A percentile compares a stretch with the other conserved stretches of the same genome.
phyloP scores from a whole-genome alignment of 2,797 vertebrate genomes.

The Pseudomugil tenellus region DNA sequence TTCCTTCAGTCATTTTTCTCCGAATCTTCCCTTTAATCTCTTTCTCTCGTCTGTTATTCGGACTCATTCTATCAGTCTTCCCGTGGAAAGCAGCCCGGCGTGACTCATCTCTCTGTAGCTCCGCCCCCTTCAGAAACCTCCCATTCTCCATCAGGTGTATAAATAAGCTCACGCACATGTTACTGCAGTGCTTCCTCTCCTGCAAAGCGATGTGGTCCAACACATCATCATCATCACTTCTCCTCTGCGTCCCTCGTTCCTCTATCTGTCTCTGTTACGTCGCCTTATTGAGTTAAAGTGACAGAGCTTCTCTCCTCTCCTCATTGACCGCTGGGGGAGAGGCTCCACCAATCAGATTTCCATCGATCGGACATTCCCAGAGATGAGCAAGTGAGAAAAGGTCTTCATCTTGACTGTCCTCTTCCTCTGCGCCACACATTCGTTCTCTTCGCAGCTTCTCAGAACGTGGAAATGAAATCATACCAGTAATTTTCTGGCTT shows the following conservation, averaged over 20 bases:
- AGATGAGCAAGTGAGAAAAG: conserved; percentile 37
- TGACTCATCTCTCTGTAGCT: conserved; percentile 39
- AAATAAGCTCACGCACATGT: conserved; percentile 11
- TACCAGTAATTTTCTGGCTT: conserved; percentile 9
- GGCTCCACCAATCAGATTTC: conserved; percentile 39
- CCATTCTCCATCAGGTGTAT: conserved; percentile 14
- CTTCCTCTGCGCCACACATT: conserved; percentile 4
- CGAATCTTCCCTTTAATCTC: neutral
- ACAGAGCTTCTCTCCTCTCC: conserved; percentile 35
- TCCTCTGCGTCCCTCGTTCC: neutral
- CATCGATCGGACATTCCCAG: conserved; percentile 56
- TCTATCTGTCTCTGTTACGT: conserved; percentile 43
- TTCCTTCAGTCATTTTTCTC: no score
- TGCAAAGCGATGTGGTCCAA: conserved; percentile 4
- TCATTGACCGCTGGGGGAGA: conserved; percentile 26
- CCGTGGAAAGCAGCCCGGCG: conserved; percentile 9
- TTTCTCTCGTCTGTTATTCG: neutral
- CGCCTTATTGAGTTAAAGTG: conserved; percentile 51
- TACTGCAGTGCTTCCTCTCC: neutral
- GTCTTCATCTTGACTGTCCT: conserved; percentile 14
- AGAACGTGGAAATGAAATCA: conserved; percentile 14
- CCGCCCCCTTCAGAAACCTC: conserved; percentile 19
- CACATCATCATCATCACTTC: neutral
- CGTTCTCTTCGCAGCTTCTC: neutral
- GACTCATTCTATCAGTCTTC: conserved; percentile 28